phyloP scores from a whole-genome alignment of 1,140 invertebrate species.

The Vanessa tameamea region DNA sequence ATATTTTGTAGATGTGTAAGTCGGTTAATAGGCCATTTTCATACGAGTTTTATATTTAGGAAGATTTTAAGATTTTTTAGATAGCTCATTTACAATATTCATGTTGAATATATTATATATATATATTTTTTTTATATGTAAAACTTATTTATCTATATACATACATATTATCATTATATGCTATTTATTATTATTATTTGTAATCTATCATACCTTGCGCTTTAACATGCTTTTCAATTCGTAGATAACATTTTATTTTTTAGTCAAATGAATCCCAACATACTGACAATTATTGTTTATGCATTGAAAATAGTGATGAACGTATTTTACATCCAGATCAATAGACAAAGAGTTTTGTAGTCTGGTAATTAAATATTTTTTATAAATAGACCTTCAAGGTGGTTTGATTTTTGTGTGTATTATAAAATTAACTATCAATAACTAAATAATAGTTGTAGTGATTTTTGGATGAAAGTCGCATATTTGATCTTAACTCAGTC shows the following conservation, averaged over 20 bases:
- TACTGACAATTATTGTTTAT: neutral
- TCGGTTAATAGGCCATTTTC: conserved; percentile 4
- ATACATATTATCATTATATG: conserved; percentile 22
- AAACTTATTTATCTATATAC: neutral
- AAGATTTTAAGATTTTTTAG: conserved; percentile 11
- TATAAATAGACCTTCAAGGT: no score
- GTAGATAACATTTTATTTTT: no score
- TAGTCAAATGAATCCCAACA: no score
- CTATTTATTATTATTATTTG: conserved; percentile 17
- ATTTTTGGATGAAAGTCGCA: no score
- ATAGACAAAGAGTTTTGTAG: no score
- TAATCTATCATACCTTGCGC: conserved; percentile 9
- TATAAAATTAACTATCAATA: no score
- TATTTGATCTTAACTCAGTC: no score
- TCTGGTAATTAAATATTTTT: no score
- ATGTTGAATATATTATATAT: neutral
- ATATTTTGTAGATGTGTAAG: conserved; percentile 28
- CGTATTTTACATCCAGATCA: no score
- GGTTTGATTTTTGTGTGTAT: no score
- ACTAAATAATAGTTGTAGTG: no score
- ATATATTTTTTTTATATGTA: conserved; percentile 11
- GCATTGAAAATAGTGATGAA: no score
- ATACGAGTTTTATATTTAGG: conserved; percentile 20
- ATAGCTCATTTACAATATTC: conserved; percentile 5
- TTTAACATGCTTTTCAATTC: neutral